These are phyloP conservation scores for Parnassius mnemosyne DNA, from an alignment of 2,888 invertebrate species.

Conservation along the genomic window DNA sequence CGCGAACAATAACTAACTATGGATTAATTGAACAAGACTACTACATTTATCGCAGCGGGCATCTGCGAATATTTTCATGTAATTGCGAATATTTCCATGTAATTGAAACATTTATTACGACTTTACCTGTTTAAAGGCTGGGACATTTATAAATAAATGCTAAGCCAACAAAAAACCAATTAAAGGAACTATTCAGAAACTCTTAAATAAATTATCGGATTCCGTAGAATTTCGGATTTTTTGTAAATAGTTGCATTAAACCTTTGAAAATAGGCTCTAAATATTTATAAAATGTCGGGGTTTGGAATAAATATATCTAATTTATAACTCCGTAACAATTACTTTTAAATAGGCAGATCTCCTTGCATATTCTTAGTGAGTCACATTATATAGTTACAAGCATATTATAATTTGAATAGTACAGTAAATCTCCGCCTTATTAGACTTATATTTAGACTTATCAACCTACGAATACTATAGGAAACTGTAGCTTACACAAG, in stretches of 20 bases:
- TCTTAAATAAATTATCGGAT: constrained; percentile 19
- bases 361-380: no score
- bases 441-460: no score
- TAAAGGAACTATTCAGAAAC: constrained; percentile 10
- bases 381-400: no score
- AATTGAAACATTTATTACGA: constrained; percentile 25
- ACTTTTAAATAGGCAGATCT: no score
- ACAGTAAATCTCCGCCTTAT: no score
- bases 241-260: neutral
- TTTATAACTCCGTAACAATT: no score
- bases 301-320: no score
- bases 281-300: no score
- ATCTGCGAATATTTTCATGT: constrained; percentile 23
- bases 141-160: constrained; percentile 19
- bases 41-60: constrained; percentile 24
- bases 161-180: constrained; percentile 13
- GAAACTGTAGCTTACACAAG: no score
- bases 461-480: no score
- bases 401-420: no score
- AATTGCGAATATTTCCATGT: constrained; percentile 22
- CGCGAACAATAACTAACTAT: constrained; percentile 8
- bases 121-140: constrained; percentile 19
- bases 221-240: constrained; percentile 13
- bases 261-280: neutral
- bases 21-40: constrained; percentile 18